Evolutionary conservation across 2,797 vertebrate species (phyloP).

Genomic region (Serranus cabrilla): DNA sequence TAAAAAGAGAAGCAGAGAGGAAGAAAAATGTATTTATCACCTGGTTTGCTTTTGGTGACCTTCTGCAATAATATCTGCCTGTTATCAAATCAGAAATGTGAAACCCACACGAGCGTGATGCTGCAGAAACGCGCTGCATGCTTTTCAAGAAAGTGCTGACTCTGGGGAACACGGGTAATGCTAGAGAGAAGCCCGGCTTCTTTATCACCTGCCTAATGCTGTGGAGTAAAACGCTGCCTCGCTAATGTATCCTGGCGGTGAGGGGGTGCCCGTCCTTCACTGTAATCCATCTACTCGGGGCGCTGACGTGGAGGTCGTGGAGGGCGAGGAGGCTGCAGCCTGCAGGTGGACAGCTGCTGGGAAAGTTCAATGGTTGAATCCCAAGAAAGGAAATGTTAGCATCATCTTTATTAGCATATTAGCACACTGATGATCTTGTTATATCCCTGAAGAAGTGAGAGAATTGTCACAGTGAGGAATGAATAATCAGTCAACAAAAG

Average conservation of each 20-base stretch:
- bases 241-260: neutral
- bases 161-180: neutral
- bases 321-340: neutral
- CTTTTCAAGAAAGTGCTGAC: slow-evolving; percentile 31
- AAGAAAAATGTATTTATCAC: neutral
- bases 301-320: slow-evolving; percentile 5
- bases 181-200: neutral
- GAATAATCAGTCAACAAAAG: neutral
- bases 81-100: slow-evolving; percentile 18
- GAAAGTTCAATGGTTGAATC: neutral
- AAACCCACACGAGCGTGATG: neutral
- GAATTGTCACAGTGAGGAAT: neutral
- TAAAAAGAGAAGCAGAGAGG: neutral
- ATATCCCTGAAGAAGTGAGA: neutral
- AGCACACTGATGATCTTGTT: neutral
- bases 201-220: neutral
- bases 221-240: neutral
- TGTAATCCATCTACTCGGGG: neutral
- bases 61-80: slow-evolving; percentile 6
- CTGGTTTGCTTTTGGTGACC: slow-evolving; percentile 6
- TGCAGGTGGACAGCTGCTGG: neutral
- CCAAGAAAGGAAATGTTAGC: neutral
- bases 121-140: neutral
- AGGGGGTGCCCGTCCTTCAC: slow-evolving; percentile 4
- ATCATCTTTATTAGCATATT: neutral